Base-by-base conservation (phyloP, 2,113 vertebrate species). In the Macroglossus sobrinus region DNA sequence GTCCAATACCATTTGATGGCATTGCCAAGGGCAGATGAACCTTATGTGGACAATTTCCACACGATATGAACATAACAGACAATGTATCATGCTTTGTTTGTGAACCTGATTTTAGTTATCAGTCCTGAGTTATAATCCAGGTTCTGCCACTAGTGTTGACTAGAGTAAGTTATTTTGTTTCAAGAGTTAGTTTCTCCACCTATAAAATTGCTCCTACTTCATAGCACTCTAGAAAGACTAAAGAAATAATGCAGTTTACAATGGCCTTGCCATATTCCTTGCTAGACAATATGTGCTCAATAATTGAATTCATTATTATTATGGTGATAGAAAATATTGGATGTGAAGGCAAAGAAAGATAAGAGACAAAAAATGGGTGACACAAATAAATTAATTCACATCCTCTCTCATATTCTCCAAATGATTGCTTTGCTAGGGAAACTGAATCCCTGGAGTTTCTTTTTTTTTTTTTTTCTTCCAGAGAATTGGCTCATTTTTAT, bases 401-500 rank as follows among this genome's bases (percentile, higher is more conserved):
- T 40, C 5, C 28, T 78, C 18, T 82, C 40, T 72, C 59, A 11
- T 40, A 68, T 55, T 79, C 72, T 50, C 45, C 87, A 69, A 91
- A 64, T 33, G 57, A 66, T 35, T 94, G 35, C 3, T 88, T 90
- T 94, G 66, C 72, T 21, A 40, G 40, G 69, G n/a, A 57, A 33
- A 91, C 33, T 22, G 63, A 88, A 91, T 93, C 82, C 92, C 35
- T 81, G 22, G 66, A 93, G 89, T 93, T 91, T 94, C 59, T 78
- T 50, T 59, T 43, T 28, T 53, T 78, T 18, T 43, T 33, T 6
- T 11, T 1, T 2, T 5, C 11, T n/a, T n/a, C 21, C 18, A 57
- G 86, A 63, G 88, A 87, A 66, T 28, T 91, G 97, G 69, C 43
- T 16, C 4, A 12, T 97, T 97, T 97, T 88, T 91, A 74, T 82